Evolutionary conservation across 2,888 invertebrate genomes (phyloP).

Genomic region (Apotomis turbidana): DNA sequence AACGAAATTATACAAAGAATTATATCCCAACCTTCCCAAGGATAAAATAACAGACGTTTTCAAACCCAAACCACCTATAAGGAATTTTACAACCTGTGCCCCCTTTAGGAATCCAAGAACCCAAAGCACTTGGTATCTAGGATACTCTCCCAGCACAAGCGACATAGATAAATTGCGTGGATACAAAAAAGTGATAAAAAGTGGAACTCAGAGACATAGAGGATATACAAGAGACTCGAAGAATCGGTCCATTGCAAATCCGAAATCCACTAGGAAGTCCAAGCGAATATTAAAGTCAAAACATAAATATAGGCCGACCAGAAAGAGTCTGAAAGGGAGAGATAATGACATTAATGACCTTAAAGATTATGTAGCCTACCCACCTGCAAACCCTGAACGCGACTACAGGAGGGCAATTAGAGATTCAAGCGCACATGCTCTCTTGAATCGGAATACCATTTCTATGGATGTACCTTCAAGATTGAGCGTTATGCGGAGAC

Average conservation of each 20-base stretch:
- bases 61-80: conserved; percentile 48
- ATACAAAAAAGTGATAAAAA: no score
- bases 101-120: not conserved
- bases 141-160: not conserved
- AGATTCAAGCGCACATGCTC: no score
- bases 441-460: not conserved
- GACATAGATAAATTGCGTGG: no score
- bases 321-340: no score
- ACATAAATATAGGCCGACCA: no score
- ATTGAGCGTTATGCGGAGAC: not conserved
- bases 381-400: not conserved
- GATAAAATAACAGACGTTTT: conserved; percentile 54
- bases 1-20: conserved; percentile 48
- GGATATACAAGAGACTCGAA: no score
- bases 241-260: no score
- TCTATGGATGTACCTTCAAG: not conserved
- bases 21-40: conserved; percentile 57
- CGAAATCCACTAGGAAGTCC: no score
- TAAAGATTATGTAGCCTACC: not conserved
- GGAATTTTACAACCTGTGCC: conserved; percentile 48
- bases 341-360: no score
- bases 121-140: conserved; percentile 3
- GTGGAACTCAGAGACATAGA: no score
- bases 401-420: not conserved
- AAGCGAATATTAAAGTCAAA: no score